Conservation (phyloP, 1,140 invertebrate genomes). For the Babylonia areolata region DNA sequence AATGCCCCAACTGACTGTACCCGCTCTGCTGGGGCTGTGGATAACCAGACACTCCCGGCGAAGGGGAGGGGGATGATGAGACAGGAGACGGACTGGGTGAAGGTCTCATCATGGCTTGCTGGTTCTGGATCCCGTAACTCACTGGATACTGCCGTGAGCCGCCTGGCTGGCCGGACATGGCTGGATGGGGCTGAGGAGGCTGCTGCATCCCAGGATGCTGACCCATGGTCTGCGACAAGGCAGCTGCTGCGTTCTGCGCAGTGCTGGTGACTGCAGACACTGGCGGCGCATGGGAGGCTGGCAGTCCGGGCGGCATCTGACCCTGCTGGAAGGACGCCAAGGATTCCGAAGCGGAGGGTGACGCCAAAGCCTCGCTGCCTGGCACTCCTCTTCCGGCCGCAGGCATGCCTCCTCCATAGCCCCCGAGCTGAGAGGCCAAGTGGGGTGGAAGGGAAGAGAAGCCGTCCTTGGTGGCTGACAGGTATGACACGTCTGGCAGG, state of each 20-base stretch:
- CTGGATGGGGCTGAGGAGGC: background rate
- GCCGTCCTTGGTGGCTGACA: background rate
- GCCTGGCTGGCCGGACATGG: background rate
- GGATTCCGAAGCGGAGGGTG: background rate
- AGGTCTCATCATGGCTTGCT: conserved; percentile 13
- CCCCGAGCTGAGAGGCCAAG: background rate
- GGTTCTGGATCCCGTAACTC: background rate
- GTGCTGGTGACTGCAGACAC: background rate
- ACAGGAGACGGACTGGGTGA: background rate
- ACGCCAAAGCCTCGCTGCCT: background rate
- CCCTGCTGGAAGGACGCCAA: conserved; percentile 36
- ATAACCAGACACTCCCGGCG: background rate
- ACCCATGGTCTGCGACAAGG: background rate
- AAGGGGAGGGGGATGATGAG: background rate
- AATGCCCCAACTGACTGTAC: background rate
- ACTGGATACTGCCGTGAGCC: background rate
- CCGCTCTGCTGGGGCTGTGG: background rate
- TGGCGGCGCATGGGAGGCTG: no score
- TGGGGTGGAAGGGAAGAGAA: background rate
- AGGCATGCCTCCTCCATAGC: background rate
- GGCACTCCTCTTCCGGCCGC: background rate
- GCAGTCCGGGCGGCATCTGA: background rate
- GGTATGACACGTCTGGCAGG: background rate
- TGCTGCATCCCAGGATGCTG: conserved; percentile 37
- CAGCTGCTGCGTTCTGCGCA: background rate